A percentile compares a stretch with the other conserved stretches of the same genome.
Conservation (phyloP, 2,113 vertebrate species). For the cat (Felis catus) region DNA sequence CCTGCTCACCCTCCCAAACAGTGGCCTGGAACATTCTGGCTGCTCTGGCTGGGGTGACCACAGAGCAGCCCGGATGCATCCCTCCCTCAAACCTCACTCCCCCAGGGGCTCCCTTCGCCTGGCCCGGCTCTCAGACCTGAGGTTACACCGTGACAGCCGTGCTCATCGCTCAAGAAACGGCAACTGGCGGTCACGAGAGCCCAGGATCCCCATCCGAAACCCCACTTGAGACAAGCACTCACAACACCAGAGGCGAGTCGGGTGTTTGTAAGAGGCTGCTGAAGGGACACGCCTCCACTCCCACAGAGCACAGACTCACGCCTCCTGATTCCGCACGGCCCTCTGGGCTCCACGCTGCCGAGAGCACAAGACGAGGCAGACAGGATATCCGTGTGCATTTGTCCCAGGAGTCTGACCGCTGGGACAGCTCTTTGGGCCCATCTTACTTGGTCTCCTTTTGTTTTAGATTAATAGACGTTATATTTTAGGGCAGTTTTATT, state of each 20-base stretch:
- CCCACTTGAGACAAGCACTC: fast-evolving
- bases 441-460: not conserved
- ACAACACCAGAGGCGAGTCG: not conserved
- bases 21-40: slow-evolving; percentile 59
- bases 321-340: fast-evolving
- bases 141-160: fast-evolving
- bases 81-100: not conserved
- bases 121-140: fast-evolving
- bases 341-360: fast-evolving
- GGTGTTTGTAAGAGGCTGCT: too few species aligned
- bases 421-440: not conserved
- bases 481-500: not conserved
- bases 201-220: fast-evolving
- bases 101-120: not conserved
- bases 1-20: slow-evolving; percentile 40
- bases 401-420: not conserved
- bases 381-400: fast-evolving
- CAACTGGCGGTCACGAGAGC: too few species aligned
- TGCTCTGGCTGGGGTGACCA: not conserved
- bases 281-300: fast-evolving
- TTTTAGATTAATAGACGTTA: not conserved
- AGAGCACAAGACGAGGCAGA: too few species aligned
- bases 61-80: not conserved
- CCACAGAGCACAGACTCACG: fast-evolving
- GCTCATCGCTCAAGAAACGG: not conserved